phyloP scores from a whole-genome alignment of 2,888 invertebrate genomes.

The Pterobdella sp. region DNA sequence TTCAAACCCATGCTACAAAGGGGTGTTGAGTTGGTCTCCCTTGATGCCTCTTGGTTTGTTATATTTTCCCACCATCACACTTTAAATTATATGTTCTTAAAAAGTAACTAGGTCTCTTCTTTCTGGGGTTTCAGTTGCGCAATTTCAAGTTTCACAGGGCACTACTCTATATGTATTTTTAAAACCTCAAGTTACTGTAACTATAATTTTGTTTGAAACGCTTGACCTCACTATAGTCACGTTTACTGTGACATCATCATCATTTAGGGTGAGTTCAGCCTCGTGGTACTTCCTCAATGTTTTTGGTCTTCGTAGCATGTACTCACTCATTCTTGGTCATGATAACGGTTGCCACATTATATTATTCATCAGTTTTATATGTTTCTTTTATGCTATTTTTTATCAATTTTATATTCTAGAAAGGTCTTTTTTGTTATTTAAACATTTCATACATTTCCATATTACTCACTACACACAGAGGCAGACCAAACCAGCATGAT shows the following conservation, averaged over 20 bases:
- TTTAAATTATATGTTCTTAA: too few species aligned
- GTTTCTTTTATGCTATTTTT: not conserved
- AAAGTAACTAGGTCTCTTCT: too few species aligned
- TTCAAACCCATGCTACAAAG: conserved; percentile 99
- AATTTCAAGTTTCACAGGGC: too few species aligned
- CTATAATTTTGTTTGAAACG: too few species aligned
- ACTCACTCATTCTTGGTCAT: conserved; percentile 90
- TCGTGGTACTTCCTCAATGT: conserved; percentile 99
- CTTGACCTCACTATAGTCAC: too few species aligned
- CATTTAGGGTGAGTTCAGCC: conserved; percentile 76
- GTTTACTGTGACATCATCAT: too few species aligned
- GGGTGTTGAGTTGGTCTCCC: conserved; percentile 83
- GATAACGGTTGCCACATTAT: conserved; percentile 67
- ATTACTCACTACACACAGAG: conserved; percentile 50
- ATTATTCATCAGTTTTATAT: not conserved
- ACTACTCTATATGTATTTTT: too few species aligned
- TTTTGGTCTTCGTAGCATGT: conserved; percentile 93
- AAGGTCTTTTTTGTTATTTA: not conserved
- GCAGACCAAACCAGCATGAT: conserved; percentile 89
- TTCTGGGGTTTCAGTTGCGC: too few species aligned
- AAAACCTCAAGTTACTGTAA: too few species aligned
- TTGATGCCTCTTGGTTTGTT: conserved; percentile 85
- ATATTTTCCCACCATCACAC: not conserved
- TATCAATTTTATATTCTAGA: not conserved
- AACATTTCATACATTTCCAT: not conserved